phyloP scores from a whole-genome alignment of 2,113 vertebrate genomes.

The Silurus glanis region DNA sequence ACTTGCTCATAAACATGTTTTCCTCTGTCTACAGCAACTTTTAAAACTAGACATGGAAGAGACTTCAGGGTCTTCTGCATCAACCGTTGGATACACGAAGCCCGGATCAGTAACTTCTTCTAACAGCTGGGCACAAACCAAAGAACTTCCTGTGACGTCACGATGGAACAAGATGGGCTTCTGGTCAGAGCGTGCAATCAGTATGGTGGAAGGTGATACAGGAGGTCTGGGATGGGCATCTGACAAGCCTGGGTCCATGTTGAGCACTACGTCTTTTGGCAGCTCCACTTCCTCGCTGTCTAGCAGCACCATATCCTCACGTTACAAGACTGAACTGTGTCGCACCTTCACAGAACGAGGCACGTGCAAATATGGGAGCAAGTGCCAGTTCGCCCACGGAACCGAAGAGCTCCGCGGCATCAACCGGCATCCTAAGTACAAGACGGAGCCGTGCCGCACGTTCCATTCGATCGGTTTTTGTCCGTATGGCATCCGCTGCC shows the following conservation, averaged over 20 bases:
- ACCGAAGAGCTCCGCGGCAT: constrained; percentile 78
- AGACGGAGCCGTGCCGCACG: constrained; percentile 86
- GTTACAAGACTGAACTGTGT: constrained; percentile 79
- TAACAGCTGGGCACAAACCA: constrained; percentile 60
- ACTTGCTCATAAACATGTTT: background rate
- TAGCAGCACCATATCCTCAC: constrained; percentile 61
- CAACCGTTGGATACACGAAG: constrained; percentile 57
- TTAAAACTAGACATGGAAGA: constrained; percentile 68
- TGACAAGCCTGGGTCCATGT: constrained; percentile 43
- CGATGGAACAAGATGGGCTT: constrained; percentile 65
- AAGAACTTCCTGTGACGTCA: constrained; percentile 37
- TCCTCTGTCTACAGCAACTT: constrained; percentile 60
- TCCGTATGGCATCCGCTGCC: constrained; percentile 86
- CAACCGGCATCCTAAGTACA: constrained; percentile 87
- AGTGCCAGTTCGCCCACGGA: constrained; percentile 87
- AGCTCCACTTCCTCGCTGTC: constrained; percentile 57
- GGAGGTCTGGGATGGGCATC: constrained; percentile 65
- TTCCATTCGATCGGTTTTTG: constrained; percentile 86
- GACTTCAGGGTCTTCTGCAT: constrained; percentile 47
- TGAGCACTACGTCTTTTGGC: constrained; percentile 55
- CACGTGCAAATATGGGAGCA: constrained; percentile 75
- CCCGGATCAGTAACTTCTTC: constrained; percentile 55
- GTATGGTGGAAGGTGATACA: constrained; percentile 69
- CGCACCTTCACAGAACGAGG: constrained; percentile 75
- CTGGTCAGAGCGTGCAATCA: constrained; percentile 69